phyloP scores from a whole-genome alignment of 2,797 vertebrate species.

The Percopsis omiscomaycus region DNA sequence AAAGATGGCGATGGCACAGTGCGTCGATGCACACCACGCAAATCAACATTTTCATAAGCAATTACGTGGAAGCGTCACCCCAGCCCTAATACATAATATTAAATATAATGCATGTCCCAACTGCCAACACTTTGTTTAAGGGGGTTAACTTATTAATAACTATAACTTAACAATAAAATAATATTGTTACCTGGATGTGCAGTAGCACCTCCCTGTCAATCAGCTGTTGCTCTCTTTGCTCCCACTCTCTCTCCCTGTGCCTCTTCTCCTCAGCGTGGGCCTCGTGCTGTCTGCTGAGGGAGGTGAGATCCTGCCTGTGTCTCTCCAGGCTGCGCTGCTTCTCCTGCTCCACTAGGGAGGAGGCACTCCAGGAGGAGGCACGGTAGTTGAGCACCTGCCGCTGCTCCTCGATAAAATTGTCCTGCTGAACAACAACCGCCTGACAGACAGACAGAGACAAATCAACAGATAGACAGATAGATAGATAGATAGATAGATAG shows the following conservation, averaged over 20 bases:
- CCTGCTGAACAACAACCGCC: conserved; percentile 94
- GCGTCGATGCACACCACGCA: no score
- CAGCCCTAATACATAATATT: not conserved
- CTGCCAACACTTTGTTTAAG: no score
- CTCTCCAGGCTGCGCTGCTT: conserved; percentile 96
- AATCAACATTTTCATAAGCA: no score
- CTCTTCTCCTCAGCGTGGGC: conserved; percentile 87
- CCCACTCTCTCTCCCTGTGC: conserved; percentile 84
- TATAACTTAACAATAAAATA: no score
- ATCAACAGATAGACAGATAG: not conserved
- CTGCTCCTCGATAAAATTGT: conserved; percentile 95
- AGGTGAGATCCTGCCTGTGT: conserved; percentile 91
- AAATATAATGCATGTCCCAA: no score
- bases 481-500: conserved; percentile 9
- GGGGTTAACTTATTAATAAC: no score
- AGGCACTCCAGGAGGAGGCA: conserved; percentile 57
- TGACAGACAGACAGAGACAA: conserved; percentile 46
- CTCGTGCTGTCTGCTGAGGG: conserved; percentile 87
- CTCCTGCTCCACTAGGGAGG: conserved; percentile 92
- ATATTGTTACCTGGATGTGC: conserved; percentile 59
- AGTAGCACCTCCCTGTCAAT: conserved; percentile 77
- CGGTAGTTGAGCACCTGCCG: conserved; percentile 85
- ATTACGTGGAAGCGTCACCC: not conserved
- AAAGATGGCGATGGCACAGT: no score
- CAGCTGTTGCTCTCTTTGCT: conserved; percentile 82